A percentile compares a stretch with the other conserved stretches of the same genome.
Evolutionary conservation across 1,140 invertebrate species (phyloP).

Genomic region (Zaprionus gabonicus): DNA sequence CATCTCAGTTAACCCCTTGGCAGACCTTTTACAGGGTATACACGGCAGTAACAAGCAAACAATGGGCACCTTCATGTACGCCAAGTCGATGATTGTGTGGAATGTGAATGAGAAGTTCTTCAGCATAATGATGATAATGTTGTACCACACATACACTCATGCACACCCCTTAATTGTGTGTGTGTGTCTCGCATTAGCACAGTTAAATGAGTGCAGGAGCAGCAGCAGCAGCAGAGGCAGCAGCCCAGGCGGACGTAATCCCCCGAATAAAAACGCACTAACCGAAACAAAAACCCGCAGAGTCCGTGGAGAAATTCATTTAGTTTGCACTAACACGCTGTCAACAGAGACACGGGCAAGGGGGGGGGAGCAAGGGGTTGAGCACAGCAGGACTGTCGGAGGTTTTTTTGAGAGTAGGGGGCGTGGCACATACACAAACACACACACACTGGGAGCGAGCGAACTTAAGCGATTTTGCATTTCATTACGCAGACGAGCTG

Average conservation of each 20-base stretch:
- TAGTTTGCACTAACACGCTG: constrained; percentile 81
- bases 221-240: constrained; percentile 7
- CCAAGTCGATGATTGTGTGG: constrained; percentile 40
- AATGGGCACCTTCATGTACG: constrained; percentile 41
- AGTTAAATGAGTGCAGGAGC: constrained; percentile 72
- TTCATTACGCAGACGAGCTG: constrained; percentile 66
- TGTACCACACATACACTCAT: constrained; percentile 29
- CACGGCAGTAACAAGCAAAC: constrained; percentile 42
- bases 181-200: constrained; percentile 59
- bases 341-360: constrained; percentile 52
- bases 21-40: constrained; percentile 26
- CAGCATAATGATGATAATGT: constrained; percentile 37
- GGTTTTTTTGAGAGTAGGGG: constrained; percentile 19
- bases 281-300: constrained; percentile 73
- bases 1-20: background rate
- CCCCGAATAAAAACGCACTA: constrained; percentile 54
- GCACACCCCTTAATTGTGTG: constrained; percentile 29
- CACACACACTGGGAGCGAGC: constrained; percentile 33
- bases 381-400: constrained; percentile 16
- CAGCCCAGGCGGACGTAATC: constrained; percentile 48
- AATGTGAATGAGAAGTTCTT: constrained; percentile 54
- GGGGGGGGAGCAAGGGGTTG: background rate
- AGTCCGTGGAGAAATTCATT: constrained; percentile 79
- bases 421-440: constrained; percentile 30
- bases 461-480: constrained; percentile 82